Base-by-base conservation (phyloP, 2,888 invertebrate species). In the Escarpia spicata region DNA sequence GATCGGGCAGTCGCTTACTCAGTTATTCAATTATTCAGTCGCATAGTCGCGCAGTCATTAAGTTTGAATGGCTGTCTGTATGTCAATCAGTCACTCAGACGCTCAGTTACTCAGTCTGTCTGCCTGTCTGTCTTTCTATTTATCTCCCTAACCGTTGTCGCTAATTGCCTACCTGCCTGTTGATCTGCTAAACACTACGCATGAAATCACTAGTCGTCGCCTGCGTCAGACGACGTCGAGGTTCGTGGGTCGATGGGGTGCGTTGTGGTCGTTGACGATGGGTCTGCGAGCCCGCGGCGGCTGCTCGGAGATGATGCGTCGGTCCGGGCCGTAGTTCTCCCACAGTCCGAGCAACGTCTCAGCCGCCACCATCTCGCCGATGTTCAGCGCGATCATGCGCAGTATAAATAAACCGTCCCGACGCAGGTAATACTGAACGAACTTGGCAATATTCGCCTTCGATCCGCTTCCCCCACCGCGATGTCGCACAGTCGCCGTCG, bases 331-430 rank as follows among this genome's bases (percentile, higher is more conserved):
- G 91, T 94, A 94, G 92, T 94, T 93, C 92, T 94, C 93, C 93
- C 94, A 94, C 45, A 94, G 90, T 60, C 93, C 94, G 0, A 92
- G 92, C 90, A 94, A 91, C n/a, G 93, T 92, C 92, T 94, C 94
- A 31, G 94, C 92, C 8, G 94, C 94, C 44, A 94, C 94, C 93
- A 94, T 60, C 91, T 94, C 94, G 45, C 94, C 94, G 91, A 94
- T 93, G 92, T 94, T 94, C 60, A 93, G 90, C 37, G 93, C 93
- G 52, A 94, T 91, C 91, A 94, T 92, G 44, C 94, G 90, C 43
- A 94, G 92, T n/a, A 94, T 45, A 60, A 94, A 94, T 26, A 94
- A 92, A 26, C 94, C 94, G 91, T 94, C 94, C 19, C 94, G 75
- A 4, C 94, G 58, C 10, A 94, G 93, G 91, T 94, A 94, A 91